Conservation (phyloP, 2,113 vertebrate species). For the Anoura caudifer region DNA sequence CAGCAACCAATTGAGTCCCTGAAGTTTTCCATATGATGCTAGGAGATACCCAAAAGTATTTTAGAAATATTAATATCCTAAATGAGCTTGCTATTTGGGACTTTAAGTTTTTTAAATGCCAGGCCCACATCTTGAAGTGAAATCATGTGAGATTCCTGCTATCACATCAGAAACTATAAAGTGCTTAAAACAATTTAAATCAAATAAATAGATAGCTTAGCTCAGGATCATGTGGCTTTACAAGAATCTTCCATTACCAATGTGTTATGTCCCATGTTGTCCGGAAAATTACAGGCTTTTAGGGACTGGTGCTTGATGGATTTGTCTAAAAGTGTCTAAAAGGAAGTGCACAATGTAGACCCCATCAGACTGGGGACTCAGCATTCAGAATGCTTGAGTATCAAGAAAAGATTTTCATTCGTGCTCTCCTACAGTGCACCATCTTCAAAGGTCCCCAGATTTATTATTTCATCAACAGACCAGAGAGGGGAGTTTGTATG, state of each 20-base stretch:
- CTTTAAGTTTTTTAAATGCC: conserved; percentile 9
- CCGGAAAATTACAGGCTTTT: conserved; percentile 68
- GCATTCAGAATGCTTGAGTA: conserved; percentile 59
- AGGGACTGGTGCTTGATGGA: conserved; percentile 54
- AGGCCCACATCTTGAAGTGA: conserved; percentile 14
- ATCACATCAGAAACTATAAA: conserved; percentile 58
- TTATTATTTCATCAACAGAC: conserved; percentile 77
- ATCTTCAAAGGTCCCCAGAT: conserved; percentile 72
- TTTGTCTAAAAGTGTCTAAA: conserved; percentile 57
- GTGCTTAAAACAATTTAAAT: conserved; percentile 66
- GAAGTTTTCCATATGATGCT: not conserved
- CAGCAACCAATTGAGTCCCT: not conserved
- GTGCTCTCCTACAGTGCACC: conserved; percentile 37
- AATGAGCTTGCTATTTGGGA: conserved; percentile 23
- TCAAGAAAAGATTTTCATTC: conserved; percentile 60
- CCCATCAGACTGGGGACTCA: not conserved
- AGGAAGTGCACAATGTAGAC: conserved; percentile 17
- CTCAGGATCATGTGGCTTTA: conserved; percentile 41
- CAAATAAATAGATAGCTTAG: conserved; percentile 62
- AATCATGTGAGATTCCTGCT: conserved; percentile 43
- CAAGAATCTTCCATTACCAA: conserved; percentile 62
- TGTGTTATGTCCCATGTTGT: conserved; percentile 24
- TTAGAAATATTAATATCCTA: conserved; percentile 4
- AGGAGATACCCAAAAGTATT: not conserved
- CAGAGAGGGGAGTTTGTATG: conserved; percentile 66